Evolutionary conservation across 2,888 invertebrate genomes (phyloP), one percentile per base, ranked within the genome.

Genomic region (Rhorus exstirpatorius): DNA sequence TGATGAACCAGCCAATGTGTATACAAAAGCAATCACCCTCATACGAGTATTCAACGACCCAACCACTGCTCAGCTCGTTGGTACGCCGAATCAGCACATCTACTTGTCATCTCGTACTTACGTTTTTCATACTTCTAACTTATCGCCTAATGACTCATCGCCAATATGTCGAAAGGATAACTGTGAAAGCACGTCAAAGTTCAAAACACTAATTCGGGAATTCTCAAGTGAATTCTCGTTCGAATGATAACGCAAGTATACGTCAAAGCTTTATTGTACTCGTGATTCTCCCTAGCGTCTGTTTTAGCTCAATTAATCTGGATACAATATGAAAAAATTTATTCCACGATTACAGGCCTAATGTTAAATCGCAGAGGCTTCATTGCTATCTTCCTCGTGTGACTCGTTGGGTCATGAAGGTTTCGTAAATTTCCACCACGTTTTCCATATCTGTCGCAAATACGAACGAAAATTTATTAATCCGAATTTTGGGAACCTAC

Each of bases 381-480:
- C 31, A 2, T 31, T 31, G 31, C n/a, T n/a, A n/a, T n/a, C n/a
- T 88, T 84, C 79, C 84, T 85, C 6, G 81, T 81, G 14, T 86
- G 60, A 1, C 71, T 68, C 21, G 58, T 51, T 14, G 63, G 70
- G 63, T 38, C 17, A 17, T 67, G n/a, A 35, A 70, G 1, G n/a
- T 24, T 17, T 17, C 78, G 60, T 3, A 53, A 12, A 17, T 38
- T 31, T 12, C 86, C 87, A 1, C 83, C 84, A 19, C 91, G 87
- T 65, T 91, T 91, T 8, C 91, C 91, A 41, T 88, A 90, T 75
- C 91, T 90, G 68, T 12, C 21, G 53, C 14, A 55, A 75, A 24
- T 44, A 58, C 7, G 7, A 8, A 8, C 21, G 1, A 19, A 24
- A 1, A 38, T 17, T 35, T 17, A 12, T 14, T 6, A n/a, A 14